These are phyloP conservation scores for Chaetodon trifasciatus DNA, from an alignment of 2,797 vertebrate genomes.

Conservation along the genomic window DNA sequence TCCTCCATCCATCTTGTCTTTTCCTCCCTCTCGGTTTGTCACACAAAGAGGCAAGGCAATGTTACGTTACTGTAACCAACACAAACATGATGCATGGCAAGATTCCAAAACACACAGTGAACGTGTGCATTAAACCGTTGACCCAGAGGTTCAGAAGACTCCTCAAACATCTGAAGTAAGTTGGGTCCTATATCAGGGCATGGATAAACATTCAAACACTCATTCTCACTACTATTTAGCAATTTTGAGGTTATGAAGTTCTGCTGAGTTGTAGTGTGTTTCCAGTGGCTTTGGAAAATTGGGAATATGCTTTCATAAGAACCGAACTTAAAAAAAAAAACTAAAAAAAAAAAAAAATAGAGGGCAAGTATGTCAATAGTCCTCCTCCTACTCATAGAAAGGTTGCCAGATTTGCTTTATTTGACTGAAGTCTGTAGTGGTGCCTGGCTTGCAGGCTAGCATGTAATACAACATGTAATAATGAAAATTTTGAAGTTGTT, in stretches of 20 bases:
- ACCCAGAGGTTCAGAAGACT: slow-evolving; percentile 14
- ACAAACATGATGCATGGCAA: slow-evolving; percentile 37
- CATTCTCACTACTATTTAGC: background rate
- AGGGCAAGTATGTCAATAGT: background rate
- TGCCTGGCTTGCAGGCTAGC: background rate
- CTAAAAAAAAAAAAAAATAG: background rate
- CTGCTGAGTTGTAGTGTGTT: background rate
- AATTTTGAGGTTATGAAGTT: background rate
- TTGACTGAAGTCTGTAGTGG: background rate
- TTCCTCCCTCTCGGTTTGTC: slow-evolving; percentile 14
- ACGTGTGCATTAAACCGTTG: slow-evolving; percentile 21
- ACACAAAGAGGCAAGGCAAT: slow-evolving; percentile 22
- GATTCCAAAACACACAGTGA: slow-evolving; percentile 30
- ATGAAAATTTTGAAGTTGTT: background rate
- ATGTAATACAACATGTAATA: background rate
- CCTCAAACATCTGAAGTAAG: background rate
- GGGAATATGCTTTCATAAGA: background rate
- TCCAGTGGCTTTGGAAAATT: background rate
- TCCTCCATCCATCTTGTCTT: slow-evolving; percentile 9
- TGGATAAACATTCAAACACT: slow-evolving; percentile 14
- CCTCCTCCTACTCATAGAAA: background rate
- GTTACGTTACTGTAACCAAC: slow-evolving; percentile 30
- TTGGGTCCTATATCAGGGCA: background rate
- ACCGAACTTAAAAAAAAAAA: background rate
- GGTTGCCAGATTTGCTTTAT: background rate